Evolutionary conservation across 1,140 invertebrate genomes (phyloP).

Genomic region (Drosophila sucinea): DNA sequence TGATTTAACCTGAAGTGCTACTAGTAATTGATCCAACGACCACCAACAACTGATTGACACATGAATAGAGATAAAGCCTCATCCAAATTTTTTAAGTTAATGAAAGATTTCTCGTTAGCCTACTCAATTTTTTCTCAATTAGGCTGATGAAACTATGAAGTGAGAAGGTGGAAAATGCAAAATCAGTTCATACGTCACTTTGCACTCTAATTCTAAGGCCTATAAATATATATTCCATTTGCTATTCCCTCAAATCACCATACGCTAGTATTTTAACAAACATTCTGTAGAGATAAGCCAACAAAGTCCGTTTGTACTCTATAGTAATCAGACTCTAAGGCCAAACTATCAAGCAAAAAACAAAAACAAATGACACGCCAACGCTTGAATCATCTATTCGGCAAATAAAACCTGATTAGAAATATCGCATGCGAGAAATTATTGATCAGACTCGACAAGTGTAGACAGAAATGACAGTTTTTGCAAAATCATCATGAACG

Average conservation of each 20-base stretch:
- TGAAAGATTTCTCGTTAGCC: no score
- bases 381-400: background rate
- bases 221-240: no score
- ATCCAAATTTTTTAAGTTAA: no score
- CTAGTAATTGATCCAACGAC: background rate
- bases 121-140: no score
- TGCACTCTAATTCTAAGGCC: no score
- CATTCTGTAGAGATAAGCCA: background rate
- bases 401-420: background rate
- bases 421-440: background rate
- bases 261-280: background rate
- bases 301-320: background rate
- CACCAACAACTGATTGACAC: background rate
- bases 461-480: background rate
- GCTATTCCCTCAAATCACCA: no score
- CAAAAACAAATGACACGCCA: conserved; percentile 1
- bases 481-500: conserved; percentile 1
- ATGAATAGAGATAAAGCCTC: background rate
- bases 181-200: no score
- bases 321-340: background rate
- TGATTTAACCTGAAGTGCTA: background rate
- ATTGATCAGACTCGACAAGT: background rate
- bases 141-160: no score
- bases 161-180: no score
- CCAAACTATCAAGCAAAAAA: background rate